A percentile compares a stretch with the other conserved stretches of the same genome.
phyloP scores from a whole-genome alignment of 2,113 vertebrate species.

The Neodon shergylaensis region DNA sequence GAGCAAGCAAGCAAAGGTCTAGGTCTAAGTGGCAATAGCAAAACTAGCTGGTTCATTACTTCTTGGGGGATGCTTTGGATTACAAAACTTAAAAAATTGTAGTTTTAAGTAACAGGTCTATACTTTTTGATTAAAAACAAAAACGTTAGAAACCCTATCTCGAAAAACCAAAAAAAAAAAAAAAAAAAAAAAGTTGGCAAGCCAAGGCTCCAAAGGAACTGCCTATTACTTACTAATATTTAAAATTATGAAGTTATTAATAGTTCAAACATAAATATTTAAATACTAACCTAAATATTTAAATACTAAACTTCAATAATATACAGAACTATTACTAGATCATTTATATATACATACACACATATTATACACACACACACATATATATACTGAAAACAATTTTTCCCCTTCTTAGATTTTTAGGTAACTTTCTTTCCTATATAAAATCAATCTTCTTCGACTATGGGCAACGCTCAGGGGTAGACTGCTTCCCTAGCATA shows the following conservation, averaged over 20 bases:
- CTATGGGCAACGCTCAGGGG: not conserved
- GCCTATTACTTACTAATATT: not conserved
- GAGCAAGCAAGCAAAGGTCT: not conserved
- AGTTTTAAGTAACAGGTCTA: not conserved
- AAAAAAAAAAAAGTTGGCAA: not conserved
- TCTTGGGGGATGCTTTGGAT: not conserved
- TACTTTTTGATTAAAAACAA: not conserved
- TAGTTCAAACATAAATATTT: not conserved
- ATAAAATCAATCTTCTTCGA: not conserved
- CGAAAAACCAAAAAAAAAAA: too few relatives aligned
- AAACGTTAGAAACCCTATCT: too few relatives aligned
- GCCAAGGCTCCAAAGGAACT: not conserved
- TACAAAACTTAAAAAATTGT: constrained; percentile 15
- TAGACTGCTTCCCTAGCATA: not conserved
- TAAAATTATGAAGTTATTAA: not conserved
- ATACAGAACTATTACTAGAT: not conserved
- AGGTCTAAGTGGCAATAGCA: not conserved
- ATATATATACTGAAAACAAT: not conserved
- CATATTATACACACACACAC: too few relatives aligned
- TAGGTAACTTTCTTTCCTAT: not conserved
- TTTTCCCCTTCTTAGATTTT: not conserved
- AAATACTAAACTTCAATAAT: not conserved
- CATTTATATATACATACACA: not conserved
- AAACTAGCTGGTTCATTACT: constrained; percentile 10
- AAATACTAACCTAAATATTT: not conserved